These are phyloP conservation scores for Limosa lapponica DNA, from an alignment of 2,797 vertebrate genomes.

Conservation along the genomic window DNA sequence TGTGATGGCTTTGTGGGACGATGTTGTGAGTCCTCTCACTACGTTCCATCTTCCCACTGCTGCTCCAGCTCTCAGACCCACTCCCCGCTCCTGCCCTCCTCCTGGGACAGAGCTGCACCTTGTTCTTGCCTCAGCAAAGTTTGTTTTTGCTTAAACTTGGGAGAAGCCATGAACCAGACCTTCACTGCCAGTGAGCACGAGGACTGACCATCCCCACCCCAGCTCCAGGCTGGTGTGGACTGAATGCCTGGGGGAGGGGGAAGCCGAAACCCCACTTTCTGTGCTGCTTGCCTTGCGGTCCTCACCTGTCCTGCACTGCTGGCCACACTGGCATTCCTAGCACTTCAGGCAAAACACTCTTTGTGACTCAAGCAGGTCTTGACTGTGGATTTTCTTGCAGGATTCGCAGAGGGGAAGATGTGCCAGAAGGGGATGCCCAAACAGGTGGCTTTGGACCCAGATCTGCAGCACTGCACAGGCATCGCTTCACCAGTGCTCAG, in stretches of 20 bases:
- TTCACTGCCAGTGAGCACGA: background rate
- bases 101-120: background rate
- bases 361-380: background rate
- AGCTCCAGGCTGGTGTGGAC: background rate
- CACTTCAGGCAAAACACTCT: background rate
- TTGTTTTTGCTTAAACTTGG: background rate
- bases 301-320: background rate
- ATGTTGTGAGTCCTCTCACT: background rate
- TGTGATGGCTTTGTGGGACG: background rate
- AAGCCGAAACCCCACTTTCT: background rate
- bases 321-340: background rate
- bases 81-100: background rate
- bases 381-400: background rate
- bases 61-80: background rate
- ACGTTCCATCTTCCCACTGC: background rate
- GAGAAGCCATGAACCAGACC: background rate
- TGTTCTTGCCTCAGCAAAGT: background rate
- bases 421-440: background rate
- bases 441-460: background rate
- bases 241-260: background rate
- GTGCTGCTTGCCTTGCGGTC: background rate
- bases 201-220: background rate
- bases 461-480: rapidly evolving
- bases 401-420: rapidly evolving
- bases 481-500: rapidly evolving